Conservation (phyloP, 2,797 vertebrate species). For the Naso thynnoides region DNA sequence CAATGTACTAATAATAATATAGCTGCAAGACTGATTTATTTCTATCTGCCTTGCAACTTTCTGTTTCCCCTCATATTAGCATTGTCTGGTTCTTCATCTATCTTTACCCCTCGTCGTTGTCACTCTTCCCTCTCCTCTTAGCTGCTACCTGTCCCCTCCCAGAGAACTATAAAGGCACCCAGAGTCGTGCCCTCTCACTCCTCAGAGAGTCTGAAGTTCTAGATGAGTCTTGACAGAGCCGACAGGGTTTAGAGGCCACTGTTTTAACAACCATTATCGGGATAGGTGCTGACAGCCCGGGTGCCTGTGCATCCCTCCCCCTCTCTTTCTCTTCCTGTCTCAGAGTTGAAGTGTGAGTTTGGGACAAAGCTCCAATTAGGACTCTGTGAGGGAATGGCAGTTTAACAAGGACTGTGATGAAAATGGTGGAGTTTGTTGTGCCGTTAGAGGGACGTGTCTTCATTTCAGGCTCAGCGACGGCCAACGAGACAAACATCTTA, state of each 20-base stretch:
- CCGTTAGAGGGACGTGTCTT: slow-evolving; percentile 4
- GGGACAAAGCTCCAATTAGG: slow-evolving; percentile 50
- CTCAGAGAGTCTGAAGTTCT: slow-evolving; percentile 50
- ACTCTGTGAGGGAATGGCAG: slow-evolving; percentile 36
- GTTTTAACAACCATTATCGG: slow-evolving; percentile 79
- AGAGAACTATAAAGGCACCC: slow-evolving; percentile 33
- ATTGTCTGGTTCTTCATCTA: not conserved
- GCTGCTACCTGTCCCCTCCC: slow-evolving; percentile 50
- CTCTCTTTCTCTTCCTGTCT: slow-evolving; percentile 15
- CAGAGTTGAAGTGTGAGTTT: slow-evolving; percentile 3
- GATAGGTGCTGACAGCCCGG: slow-evolving; percentile 75
- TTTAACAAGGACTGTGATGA: slow-evolving; percentile 52
- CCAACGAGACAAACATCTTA: slow-evolving; percentile 22
- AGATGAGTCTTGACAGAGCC: slow-evolving; percentile 70
- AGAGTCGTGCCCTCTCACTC: slow-evolving; percentile 44
- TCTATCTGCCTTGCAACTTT: not conserved
- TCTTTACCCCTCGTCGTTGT: slow-evolving; percentile 14
- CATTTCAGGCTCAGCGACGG: slow-evolving; percentile 9
- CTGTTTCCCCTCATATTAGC: not conserved
- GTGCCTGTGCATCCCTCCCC: slow-evolving; percentile 40
- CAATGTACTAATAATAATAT: not conserved
- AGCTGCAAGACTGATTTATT: too few species aligned
- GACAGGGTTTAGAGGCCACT: slow-evolving; percentile 75
- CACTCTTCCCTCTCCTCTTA: not conserved
- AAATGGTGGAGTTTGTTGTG: slow-evolving; percentile 36